A percentile compares a stretch with the other conserved stretches of the same genome.
Conservation (phyloP, 1,140 invertebrate genomes). For the Heterodera carotae region DNA sequence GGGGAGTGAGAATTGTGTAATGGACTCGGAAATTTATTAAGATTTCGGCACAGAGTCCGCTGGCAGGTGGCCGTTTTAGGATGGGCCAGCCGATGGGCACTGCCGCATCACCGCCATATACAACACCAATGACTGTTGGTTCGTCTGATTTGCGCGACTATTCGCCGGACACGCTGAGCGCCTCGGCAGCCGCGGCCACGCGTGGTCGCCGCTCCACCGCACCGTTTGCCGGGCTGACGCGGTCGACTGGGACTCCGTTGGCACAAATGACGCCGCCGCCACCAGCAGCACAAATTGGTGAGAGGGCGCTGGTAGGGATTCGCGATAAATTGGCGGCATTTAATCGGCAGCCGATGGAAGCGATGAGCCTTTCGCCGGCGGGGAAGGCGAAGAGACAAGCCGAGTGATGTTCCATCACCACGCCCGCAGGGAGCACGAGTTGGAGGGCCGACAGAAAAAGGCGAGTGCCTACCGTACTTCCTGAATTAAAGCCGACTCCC, state of each 20-base stretch:
- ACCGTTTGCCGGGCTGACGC: conserved; percentile 22
- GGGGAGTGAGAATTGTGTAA: not conserved
- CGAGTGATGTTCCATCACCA: conserved; percentile 25
- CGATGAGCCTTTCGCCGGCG: conserved; percentile 9
- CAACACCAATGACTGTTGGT: not conserved
- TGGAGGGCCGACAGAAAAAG: conserved; percentile 28
- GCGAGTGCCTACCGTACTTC: no score
- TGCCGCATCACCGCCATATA: no score
- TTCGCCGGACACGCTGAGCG: conserved; percentile 25
- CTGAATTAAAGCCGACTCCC: no score
- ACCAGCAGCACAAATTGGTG: conserved; percentile 5
- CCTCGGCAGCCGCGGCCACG: not conserved
- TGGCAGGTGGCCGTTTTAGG: conserved; percentile 5
- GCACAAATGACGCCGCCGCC: conserved; percentile 7
- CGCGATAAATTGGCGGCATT: not conserved
- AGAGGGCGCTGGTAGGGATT: not conserved
- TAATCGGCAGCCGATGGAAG: not conserved
- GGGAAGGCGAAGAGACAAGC: not conserved
- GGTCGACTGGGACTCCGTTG: conserved; percentile 1
- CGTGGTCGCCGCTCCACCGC: conserved; percentile 26
- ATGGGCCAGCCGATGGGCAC: not conserved
- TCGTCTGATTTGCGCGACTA: not conserved
- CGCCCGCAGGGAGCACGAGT: conserved; percentile 13
- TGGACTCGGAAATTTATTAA: not conserved
- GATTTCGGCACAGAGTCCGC: conserved; percentile 6